Evolutionary conservation across 2,113 vertebrate species (phyloP).

Genomic region (Pollimyrus isidori): DNA sequence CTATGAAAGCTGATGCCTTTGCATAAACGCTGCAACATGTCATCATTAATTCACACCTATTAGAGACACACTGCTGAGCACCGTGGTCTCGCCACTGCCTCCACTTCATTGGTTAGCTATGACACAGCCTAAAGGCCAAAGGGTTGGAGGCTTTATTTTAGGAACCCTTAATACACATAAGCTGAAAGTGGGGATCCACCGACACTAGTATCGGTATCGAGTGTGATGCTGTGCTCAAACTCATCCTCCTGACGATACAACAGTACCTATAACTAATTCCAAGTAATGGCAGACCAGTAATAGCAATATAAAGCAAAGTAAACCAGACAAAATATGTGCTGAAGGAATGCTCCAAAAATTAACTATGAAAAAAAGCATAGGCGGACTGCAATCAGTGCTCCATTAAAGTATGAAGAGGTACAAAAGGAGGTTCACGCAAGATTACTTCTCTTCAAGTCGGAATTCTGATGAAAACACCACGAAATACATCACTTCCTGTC

Average conservation of each 20-base stretch:
- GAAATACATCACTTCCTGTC: no score
- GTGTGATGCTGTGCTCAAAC: background rate
- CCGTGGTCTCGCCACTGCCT: background rate
- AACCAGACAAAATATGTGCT: background rate
- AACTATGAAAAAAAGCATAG: background rate
- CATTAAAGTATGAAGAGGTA: background rate
- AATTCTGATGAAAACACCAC: no score
- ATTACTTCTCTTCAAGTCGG: no score
- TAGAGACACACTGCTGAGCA: background rate
- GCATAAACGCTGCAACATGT: background rate
- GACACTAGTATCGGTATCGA: background rate
- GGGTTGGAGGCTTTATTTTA: background rate
- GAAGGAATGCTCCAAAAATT: background rate
- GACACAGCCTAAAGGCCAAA: background rate
- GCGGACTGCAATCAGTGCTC: background rate
- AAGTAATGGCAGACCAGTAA: background rate
- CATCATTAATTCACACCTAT: slow-evolving; percentile 2
- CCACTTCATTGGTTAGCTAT: background rate
- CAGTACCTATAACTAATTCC: background rate
- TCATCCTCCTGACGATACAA: background rate
- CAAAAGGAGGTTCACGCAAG: background rate
- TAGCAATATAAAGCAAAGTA: background rate
- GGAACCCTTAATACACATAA: background rate
- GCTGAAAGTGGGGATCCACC: background rate
- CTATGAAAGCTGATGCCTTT: background rate